Conservation (phyloP, 2,113 vertebrate species). For the Hyla sarda region DNA sequence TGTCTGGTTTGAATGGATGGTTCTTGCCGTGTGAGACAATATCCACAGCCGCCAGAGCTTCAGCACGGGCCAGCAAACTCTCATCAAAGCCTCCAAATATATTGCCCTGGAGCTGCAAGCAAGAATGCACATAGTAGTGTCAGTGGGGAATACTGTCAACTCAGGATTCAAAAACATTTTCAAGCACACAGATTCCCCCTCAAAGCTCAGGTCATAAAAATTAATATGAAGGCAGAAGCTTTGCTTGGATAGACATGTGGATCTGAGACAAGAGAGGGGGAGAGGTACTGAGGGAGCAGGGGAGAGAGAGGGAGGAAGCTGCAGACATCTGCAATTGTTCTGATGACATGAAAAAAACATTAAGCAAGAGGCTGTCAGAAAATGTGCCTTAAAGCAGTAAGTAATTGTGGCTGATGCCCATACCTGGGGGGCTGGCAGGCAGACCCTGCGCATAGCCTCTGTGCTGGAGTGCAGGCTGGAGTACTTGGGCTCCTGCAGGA, state of each 20-base stretch:
- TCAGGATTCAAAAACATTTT: conserved; percentile 90
- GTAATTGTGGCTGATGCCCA: conserved; percentile 72
- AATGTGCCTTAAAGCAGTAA: conserved; percentile 76
- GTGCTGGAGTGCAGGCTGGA: conserved; percentile 84
- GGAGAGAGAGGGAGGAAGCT: conserved; percentile 64
- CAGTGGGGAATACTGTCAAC: conserved; percentile 90
- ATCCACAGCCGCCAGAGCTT: conserved; percentile 95
- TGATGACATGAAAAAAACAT: conserved; percentile 83
- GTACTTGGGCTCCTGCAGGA: conserved; percentile 90
- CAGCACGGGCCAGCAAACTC: conserved; percentile 94
- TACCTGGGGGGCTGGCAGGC: conserved; percentile 95
- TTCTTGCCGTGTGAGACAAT: conserved; percentile 91
- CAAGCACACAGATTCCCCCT: conserved; percentile 85
- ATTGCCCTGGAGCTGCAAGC: conserved; percentile 96
- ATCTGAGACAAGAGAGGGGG: conserved; percentile 71
- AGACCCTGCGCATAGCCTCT: conserved; percentile 93
- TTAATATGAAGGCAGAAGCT: conserved; percentile 89
- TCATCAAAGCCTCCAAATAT: conserved; percentile 98
- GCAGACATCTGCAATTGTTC: conserved; percentile 72
- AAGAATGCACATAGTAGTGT: conserved; percentile 84
- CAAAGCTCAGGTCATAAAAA: conserved; percentile 97
- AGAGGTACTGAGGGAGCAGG: conserved; percentile 58
- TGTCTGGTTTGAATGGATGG: conserved; percentile 92
- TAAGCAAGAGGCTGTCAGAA: conserved; percentile 76
- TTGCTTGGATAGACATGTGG: conserved; percentile 85